phyloP scores from a whole-genome alignment of 2,113 vertebrate species.

The Heptranchias perlo region DNA sequence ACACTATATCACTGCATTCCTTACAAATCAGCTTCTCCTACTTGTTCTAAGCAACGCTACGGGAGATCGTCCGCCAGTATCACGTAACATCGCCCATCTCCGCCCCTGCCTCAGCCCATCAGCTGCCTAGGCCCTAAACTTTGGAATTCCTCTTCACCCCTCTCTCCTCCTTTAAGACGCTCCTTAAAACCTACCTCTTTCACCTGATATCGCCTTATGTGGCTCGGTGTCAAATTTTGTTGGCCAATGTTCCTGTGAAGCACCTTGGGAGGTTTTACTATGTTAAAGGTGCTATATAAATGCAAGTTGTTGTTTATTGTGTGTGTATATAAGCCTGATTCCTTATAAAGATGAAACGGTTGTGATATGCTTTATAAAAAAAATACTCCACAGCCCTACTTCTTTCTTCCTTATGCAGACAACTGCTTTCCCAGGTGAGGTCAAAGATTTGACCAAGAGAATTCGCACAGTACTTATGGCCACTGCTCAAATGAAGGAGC shows the following conservation, averaged over 20 bases:
- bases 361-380: neutral
- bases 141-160: too few species aligned
- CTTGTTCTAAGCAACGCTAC: neutral
- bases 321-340: neutral
- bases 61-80: too few species aligned
- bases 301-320: neutral
- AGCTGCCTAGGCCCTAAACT: neutral
- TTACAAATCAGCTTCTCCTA: neutral
- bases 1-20: neutral
- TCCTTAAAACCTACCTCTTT: neutral
- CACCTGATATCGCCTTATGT: neutral
- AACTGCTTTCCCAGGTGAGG: conserved; percentile 84
- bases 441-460: conserved; percentile 90
- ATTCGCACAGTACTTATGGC: conserved; percentile 97
- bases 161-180: neutral
- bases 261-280: neutral
- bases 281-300: neutral
- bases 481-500: conserved; percentile 94
- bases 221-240: neutral
- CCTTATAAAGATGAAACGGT: neutral
- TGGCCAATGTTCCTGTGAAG: neutral
- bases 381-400: neutral
- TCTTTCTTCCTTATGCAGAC: conserved; percentile 57
- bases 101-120: neutral
- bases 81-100: neutral